phyloP scores from a whole-genome alignment of 1,140 invertebrate genomes.

The Campodea augens region DNA sequence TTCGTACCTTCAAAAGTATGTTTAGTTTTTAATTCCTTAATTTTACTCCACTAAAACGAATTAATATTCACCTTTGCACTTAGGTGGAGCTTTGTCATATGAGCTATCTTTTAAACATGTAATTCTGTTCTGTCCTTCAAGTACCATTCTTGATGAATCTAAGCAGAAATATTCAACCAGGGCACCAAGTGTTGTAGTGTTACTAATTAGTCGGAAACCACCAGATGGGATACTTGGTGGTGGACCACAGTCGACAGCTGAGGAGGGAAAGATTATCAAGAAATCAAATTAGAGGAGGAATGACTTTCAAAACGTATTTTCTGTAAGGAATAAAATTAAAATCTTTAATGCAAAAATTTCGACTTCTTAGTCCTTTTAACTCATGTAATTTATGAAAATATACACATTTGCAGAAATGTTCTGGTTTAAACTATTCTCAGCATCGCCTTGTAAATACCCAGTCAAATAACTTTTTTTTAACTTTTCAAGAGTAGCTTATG shows the following conservation, averaged over 20 bases:
- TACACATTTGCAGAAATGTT: too few species aligned
- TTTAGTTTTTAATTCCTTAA: too few species aligned
- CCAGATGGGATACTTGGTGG: conserved; percentile 52
- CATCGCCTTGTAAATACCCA: too few species aligned
- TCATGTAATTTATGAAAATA: too few species aligned
- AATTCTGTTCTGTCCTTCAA: conserved; percentile 45
- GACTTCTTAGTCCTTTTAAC: too few species aligned
- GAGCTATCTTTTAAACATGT: conserved; percentile 52
- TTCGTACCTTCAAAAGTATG: too few species aligned
- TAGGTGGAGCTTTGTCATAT: conserved; percentile 54
- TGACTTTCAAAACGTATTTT: conserved; percentile 8
- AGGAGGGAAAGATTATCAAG: conserved; percentile 12
- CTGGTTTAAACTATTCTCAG: too few species aligned
- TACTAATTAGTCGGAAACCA: conserved; percentile 37
- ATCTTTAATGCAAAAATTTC: too few species aligned
- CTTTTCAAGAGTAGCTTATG: too few species aligned
- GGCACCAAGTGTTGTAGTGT: conserved; percentile 42
- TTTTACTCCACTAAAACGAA: too few species aligned
- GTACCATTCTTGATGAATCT: conserved; percentile 37
- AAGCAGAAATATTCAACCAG: conserved; percentile 55
- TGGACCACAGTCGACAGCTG: conserved; percentile 54
- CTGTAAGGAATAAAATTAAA: conserved; percentile 4
- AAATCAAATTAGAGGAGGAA: background rate
- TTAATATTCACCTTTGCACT: conserved; percentile 49
- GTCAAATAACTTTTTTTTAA: too few species aligned